phyloP scores from a whole-genome alignment of 2,797 vertebrate genomes.

The Pangasius sanitwongsei region DNA sequence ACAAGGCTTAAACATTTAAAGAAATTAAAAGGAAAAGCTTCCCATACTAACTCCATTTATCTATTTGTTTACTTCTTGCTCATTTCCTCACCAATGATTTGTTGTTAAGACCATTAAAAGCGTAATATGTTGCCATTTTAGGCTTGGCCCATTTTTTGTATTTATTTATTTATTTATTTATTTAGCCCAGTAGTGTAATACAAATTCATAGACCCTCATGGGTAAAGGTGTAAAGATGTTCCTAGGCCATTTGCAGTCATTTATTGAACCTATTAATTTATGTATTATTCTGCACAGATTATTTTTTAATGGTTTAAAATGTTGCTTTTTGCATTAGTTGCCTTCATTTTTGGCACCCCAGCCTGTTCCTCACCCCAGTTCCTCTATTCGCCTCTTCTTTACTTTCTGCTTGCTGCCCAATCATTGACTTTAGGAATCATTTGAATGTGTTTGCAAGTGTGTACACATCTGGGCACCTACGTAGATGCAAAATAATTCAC shows the following conservation, averaged over 20 bases:
- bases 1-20: too few species aligned
- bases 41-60: too few species aligned
- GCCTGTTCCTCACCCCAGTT: background rate
- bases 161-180: too few species aligned
- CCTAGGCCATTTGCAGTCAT: background rate
- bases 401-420: background rate
- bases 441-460: background rate
- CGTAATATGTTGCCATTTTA: too few species aligned
- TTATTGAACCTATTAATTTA: background rate
- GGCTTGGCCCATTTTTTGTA: too few species aligned
- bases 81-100: too few species aligned
- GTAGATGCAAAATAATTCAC: conserved; percentile 20
- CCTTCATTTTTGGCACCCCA: background rate
- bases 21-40: too few species aligned
- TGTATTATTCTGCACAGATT: background rate
- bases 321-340: background rate
- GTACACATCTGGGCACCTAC: background rate
- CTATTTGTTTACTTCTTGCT: too few species aligned
- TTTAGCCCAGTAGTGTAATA: background rate
- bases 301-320: background rate
- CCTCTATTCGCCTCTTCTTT: background rate
- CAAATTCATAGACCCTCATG: background rate
- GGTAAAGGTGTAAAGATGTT: background rate
- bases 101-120: too few species aligned
- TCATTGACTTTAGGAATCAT: background rate